A percentile compares a stretch with the other conserved stretches of the same genome.
Evolutionary conservation across 2,888 invertebrate species (phyloP).

Genomic region (Andrena hattorfiana): DNA sequence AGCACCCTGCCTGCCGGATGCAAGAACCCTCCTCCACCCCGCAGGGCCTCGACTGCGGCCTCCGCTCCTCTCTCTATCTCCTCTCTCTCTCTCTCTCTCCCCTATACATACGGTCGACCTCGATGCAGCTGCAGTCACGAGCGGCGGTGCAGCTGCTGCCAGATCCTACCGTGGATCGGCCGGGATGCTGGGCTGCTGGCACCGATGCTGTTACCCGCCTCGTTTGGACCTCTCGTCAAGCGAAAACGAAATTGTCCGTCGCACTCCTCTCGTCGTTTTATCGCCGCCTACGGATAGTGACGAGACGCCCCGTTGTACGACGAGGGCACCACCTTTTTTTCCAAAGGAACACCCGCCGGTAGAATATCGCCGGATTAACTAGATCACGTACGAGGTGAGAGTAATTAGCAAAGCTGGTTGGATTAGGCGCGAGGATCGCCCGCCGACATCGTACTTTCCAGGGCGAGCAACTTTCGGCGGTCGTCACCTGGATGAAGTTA

Average conservation of each 20-base stretch:
- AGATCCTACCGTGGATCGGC: constrained; percentile 63
- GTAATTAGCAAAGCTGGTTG: constrained; percentile 3
- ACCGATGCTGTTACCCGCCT: constrained; percentile 64
- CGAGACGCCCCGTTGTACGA: constrained; percentile 16
- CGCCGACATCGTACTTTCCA: too few species aligned
- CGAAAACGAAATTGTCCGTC: constrained; percentile 76
- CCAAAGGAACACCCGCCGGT: background rate
- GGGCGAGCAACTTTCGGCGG: too few species aligned
- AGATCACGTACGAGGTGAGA: background rate
- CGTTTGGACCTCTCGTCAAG: constrained; percentile 77
- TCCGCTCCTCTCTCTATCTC: background rate
- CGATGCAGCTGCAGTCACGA: constrained; percentile 68
- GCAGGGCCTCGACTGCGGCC: background rate
- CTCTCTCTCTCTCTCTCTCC: background rate
- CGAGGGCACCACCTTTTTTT: constrained; percentile 27
- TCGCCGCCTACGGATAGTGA: constrained; percentile 57
- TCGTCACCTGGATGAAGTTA: too few species aligned
- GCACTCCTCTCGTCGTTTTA: constrained; percentile 69
- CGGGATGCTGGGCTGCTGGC: constrained; percentile 57
- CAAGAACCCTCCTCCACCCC: constrained; percentile 50
- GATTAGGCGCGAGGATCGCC: background rate
- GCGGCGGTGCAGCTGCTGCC: constrained; percentile 69
- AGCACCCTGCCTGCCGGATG: constrained; percentile 69
- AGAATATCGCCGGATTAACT: background rate
- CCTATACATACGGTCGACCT: constrained; percentile 51